Percentiles rank a stretch among this genome's conserved stretches.
Conservation (phyloP, 2,113 vertebrate species). For the Notiomystis cincta region DNA sequence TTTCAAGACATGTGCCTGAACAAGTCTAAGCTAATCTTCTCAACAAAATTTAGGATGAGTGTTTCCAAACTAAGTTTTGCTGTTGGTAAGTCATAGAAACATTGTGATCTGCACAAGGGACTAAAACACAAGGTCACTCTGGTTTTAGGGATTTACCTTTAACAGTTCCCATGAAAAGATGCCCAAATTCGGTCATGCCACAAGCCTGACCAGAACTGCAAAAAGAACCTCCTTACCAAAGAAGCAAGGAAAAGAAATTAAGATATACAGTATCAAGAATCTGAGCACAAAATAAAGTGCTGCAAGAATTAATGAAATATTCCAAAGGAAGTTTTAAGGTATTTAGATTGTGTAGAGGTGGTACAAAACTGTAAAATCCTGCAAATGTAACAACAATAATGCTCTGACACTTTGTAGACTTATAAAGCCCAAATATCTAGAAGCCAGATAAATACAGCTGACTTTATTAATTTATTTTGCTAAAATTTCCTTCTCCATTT, state of each 20-base stretch:
- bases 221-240: background rate
- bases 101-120: background rate
- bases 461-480: background rate
- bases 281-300: background rate
- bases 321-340: background rate
- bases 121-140: background rate
- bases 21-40: background rate
- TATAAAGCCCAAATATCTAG: background rate
- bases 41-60: background rate
- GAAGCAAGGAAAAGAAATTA: background rate
- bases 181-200: background rate
- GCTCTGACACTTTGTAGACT: background rate
- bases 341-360: background rate
- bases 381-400: background rate
- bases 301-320: background rate
- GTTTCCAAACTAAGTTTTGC: background rate
- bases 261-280: background rate
- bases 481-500: background rate
- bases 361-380: background rate
- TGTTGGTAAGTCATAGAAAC: background rate
- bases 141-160: background rate
- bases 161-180: background rate
- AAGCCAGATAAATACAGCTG: background rate
- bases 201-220: background rate
- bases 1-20: background rate